Percentiles rank a stretch among this genome's conserved stretches.
phyloP scores from a whole-genome alignment of 2,888 invertebrate genomes.

The Athripsodes cinereus region DNA sequence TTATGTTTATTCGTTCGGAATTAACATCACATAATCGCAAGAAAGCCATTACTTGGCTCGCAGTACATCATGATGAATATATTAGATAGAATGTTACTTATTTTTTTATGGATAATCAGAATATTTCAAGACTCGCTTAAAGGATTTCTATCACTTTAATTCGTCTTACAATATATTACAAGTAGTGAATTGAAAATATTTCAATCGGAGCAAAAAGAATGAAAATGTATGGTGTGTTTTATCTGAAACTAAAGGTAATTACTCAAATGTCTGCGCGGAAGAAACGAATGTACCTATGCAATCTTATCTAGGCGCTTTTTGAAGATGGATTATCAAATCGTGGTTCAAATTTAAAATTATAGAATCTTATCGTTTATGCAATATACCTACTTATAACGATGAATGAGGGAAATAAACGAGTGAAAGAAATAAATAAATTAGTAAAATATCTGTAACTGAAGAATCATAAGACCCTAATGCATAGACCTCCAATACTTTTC shows the following conservation, averaged over 20 bases:
- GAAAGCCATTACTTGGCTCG: too few species aligned
- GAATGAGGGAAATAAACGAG: background rate
- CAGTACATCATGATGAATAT: too few species aligned
- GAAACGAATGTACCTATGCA: background rate
- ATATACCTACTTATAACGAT: background rate
- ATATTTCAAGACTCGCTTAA: background rate
- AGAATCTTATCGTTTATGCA: too few species aligned
- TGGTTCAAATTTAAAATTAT: too few species aligned
- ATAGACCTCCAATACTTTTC: too few species aligned
- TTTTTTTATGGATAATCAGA: too few species aligned
- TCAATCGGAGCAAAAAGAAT: slow-evolving; percentile 10
- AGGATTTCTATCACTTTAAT: background rate
- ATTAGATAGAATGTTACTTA: too few species aligned
- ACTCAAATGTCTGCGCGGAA: slow-evolving; percentile 11
- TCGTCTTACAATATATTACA: background rate
- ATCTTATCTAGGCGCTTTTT: slow-evolving; percentile 2
- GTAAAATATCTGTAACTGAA: too few species aligned
- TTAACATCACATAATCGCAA: too few species aligned
- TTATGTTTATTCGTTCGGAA: too few species aligned
- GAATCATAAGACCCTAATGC: too few species aligned
- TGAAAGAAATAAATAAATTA: too few species aligned
- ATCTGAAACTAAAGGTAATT: slow-evolving; percentile 11
- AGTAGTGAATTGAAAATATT: slow-evolving; percentile 5
- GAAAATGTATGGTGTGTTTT: slow-evolving; percentile 15
- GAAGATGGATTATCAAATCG: background rate